These are phyloP conservation scores for Hoplostethus atlanticus DNA, from an alignment of 2,797 vertebrate genomes.

Conservation along the genomic window DNA sequence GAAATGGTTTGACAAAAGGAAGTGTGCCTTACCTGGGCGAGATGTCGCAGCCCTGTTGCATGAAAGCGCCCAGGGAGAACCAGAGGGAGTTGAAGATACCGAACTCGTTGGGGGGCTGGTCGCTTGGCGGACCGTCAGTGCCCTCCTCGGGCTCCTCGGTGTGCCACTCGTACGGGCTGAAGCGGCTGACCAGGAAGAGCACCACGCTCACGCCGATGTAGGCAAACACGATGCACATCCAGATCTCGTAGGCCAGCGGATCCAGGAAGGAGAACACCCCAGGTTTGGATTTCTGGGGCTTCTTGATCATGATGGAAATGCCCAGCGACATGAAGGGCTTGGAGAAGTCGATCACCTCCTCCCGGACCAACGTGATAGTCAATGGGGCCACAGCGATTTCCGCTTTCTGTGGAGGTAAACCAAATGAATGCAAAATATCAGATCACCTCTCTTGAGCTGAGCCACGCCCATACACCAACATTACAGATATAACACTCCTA, in stretches of 20 bases:
- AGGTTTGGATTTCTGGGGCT: constrained; percentile 96
- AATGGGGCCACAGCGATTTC: constrained; percentile 97
- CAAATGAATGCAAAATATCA: constrained; percentile 50
- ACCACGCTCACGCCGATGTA: constrained; percentile 98
- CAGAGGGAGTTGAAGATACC: constrained; percentile 98
- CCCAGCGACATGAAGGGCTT: constrained; percentile 98
- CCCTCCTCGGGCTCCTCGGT: constrained; percentile 96
- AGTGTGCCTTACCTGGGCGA: constrained; percentile 80
- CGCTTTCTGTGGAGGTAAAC: constrained; percentile 88
- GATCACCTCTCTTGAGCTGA: constrained; percentile 47
- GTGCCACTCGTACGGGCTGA: constrained; percentile 98
- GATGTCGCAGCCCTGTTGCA: constrained; percentile 98
- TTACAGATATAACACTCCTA: constrained; percentile 39
- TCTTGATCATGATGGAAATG: constrained; percentile 99
- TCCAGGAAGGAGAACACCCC: constrained; percentile 98
- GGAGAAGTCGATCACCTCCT: constrained; percentile 98
- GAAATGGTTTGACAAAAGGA: background rate
- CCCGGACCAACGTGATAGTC: constrained; percentile 97
- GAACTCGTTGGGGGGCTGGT: constrained; percentile 97
- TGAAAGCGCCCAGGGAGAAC: constrained; percentile 98
- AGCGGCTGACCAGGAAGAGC: constrained; percentile 97
- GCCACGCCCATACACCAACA: constrained; percentile 24
- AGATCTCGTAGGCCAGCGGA: constrained; percentile 96
- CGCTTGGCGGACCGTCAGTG: constrained; percentile 93
- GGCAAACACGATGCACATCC: constrained; percentile 99